Conservation (phyloP, 2,888 invertebrate genomes). For the Helleia helle region DNA sequence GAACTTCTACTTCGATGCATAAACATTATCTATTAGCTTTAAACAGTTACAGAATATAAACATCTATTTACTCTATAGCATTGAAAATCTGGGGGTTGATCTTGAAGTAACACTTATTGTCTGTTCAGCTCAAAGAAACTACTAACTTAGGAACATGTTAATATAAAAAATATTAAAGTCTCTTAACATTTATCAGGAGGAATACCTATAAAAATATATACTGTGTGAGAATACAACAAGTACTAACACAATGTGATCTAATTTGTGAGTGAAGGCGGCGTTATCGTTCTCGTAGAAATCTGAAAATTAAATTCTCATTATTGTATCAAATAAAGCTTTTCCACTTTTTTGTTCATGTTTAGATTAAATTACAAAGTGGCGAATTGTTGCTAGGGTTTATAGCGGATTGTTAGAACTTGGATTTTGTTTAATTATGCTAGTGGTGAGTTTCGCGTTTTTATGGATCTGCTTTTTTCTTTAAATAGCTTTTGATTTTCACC, state of each 20-base stretch:
- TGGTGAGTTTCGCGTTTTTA: too few relatives aligned
- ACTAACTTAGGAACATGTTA: conserved; percentile 19
- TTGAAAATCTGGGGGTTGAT: not conserved
- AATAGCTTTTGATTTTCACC: too few relatives aligned
- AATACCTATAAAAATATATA: not conserved
- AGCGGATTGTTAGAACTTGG: not conserved
- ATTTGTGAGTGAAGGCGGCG: conserved; percentile 31
- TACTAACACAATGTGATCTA: conserved; percentile 27
- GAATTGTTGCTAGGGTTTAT: not conserved
- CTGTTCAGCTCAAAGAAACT: conserved; percentile 37
- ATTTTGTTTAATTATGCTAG: too few relatives aligned
- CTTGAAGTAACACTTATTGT: conserved; percentile 37
- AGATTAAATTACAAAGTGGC: not conserved
- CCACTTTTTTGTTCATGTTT: not conserved
- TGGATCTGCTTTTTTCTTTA: too few relatives aligned
- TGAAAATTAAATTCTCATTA: conserved; percentile 28
- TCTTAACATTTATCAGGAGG: conserved; percentile 29
- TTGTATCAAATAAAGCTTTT: conserved; percentile 4
- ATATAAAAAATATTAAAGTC: conserved; percentile 13
- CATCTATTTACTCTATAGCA: not conserved
- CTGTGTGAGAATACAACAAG: conserved; percentile 29
- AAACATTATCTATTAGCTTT: not conserved
- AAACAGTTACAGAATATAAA: not conserved
- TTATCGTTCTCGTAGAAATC: conserved; percentile 47
- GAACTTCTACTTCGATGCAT: not conserved